Conservation (phyloP, 2,113 vertebrate species). For the Elaphurus davidianus region DNA sequence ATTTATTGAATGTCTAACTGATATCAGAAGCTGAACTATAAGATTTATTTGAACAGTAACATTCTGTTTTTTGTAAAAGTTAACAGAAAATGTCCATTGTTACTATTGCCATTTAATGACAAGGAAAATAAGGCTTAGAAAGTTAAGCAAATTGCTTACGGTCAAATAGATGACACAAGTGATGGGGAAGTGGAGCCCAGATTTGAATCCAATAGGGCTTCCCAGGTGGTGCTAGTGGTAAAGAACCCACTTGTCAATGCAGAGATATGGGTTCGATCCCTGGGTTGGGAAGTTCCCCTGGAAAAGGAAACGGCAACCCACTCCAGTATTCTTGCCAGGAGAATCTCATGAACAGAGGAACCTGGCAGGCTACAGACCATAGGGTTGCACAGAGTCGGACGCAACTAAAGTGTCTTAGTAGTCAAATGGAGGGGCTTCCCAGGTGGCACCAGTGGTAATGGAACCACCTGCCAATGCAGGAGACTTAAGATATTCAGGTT, state of each 20-base stretch:
- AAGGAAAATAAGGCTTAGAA: background rate
- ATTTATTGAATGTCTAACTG: background rate
- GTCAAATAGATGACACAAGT: background rate
- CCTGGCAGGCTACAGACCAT: background rate
- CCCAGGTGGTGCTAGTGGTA: background rate
- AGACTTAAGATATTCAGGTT: background rate
- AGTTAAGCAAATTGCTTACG: background rate
- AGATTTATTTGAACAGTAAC: background rate
- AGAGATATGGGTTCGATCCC: fast-evolving
- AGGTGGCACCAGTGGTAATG: background rate
- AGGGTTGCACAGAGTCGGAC: background rate
- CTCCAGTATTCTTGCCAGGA: background rate
- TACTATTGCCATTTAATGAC: background rate
- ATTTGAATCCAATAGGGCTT: background rate
- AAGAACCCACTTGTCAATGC: background rate
- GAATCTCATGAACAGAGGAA: background rate
- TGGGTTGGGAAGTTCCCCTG: background rate
- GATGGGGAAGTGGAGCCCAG: background rate
- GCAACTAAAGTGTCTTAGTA: background rate
- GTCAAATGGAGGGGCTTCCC: background rate
- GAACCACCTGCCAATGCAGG: background rate
- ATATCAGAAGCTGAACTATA: background rate
- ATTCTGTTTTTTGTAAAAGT: background rate
- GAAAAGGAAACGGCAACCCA: background rate
- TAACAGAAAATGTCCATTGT: background rate